Evolutionary conservation across 2,113 vertebrate genomes (phyloP).

Genomic region (Falco punctatus): DNA sequence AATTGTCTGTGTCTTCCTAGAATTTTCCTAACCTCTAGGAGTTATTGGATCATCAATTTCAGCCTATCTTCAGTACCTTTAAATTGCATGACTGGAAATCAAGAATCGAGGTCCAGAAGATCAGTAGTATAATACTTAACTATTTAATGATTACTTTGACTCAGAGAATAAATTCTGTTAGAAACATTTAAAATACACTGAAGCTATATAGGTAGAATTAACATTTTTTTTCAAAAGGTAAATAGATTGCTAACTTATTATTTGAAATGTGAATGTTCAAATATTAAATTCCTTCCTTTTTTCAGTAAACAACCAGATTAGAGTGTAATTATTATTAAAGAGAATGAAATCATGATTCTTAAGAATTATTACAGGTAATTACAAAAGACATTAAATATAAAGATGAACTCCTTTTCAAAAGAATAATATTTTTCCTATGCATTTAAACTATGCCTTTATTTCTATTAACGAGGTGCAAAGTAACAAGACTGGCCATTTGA

Average conservation of each 20-base stretch:
- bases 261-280: not conserved
- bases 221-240: not conserved
- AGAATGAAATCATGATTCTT: slow-evolving; percentile 54
- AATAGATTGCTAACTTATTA: not conserved
- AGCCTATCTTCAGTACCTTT: not conserved
- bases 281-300: not conserved
- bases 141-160: not conserved
- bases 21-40: not conserved
- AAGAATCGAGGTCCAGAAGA: not conserved
- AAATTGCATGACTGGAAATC: not conserved
- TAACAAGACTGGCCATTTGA: slow-evolving; percentile 74
- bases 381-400: slow-evolving; percentile 64
- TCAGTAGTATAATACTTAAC: not conserved
- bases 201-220: not conserved
- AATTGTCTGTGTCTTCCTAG: not conserved
- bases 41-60: not conserved
- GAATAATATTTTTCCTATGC: slow-evolving; percentile 62
- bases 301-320: slow-evolving; percentile 58
- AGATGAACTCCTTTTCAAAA: slow-evolving; percentile 59
- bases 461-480: slow-evolving; percentile 69
- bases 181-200: not conserved
- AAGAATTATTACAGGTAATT: slow-evolving; percentile 63
- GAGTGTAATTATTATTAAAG: slow-evolving; percentile 48
- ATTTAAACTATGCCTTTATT: slow-evolving; percentile 64
- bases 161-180: not conserved